Base-by-base conservation (phyloP, 2,113 vertebrate genomes). In the Choloepus hoffmanni region DNA sequence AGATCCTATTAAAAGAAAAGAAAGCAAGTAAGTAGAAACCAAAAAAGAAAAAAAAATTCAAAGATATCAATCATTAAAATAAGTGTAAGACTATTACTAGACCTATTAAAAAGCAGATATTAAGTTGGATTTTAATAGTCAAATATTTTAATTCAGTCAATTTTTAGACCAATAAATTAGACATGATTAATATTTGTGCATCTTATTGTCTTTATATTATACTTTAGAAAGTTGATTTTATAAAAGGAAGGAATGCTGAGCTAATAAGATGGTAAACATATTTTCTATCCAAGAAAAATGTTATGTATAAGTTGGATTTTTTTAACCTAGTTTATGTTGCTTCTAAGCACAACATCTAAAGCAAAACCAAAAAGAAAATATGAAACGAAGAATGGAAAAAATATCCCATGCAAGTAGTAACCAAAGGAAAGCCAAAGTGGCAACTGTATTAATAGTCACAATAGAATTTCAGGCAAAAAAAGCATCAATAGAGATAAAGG, bases 351-450 rank as follows among this genome's bases (percentile, higher is more conserved):
- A 14, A 85, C 5, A 73, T 11, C 36, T 33, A 85, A 58, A 86
- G 23, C 12, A 95, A 33, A 55, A 67, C 26, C 43, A 77, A 24
- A 30, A 21, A 78, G 6, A 50, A 78, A 63, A 84, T n/a, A 10
- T 84, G 62, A 89, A 77, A 95, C 48, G 53, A 55, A 81, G 33
- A 43, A 28, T 36, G 16, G 10, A 73, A 95, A 89, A 58, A 67
- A 36, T 48, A 33, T 26, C 7, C 36, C 58, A 78, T 55, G 5
- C 23, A 93, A 67, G 84, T 65, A 70, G 70, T 67, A 86, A 73
- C 7, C 28, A 74, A 48, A 62, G 73, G 30, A 19, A 78, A 77
- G 33, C 43, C 36, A 21, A 4, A 15, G 1, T 2, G 36, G 23
- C 13, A 62, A 60, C 4, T 87, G 13, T 18, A 78, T 30, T 12